A percentile compares a stretch with the other conserved stretches of the same genome.
These are phyloP conservation scores for Zaprionus vittiger DNA, from an alignment of 1,140 invertebrate species.

Conservation along the genomic window DNA sequence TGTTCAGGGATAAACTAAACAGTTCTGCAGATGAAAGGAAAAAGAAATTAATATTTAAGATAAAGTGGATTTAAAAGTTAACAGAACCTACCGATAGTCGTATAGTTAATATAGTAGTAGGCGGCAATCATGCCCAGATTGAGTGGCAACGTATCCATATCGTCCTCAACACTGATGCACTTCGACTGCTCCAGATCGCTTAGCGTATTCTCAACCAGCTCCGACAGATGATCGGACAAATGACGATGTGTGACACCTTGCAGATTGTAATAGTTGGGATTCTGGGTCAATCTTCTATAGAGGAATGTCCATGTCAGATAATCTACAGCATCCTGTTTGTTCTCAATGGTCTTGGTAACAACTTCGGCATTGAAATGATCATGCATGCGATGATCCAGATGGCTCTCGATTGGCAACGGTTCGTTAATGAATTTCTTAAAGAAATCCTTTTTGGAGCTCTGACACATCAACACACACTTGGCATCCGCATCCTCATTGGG, in stretches of 20 bases:
- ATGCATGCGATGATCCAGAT: constrained; percentile 98
- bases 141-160: constrained; percentile 97
- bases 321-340: constrained; percentile 99
- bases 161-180: constrained; percentile 99
- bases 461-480: constrained; percentile 98
- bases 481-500: constrained; percentile 96
- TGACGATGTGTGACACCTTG: constrained; percentile 98
- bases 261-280: constrained; percentile 99
- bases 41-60: not conserved
- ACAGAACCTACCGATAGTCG: constrained; percentile 93
- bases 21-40: constrained; percentile 89
- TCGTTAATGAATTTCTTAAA: constrained; percentile 99
- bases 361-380: constrained; percentile 99
- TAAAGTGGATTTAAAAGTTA: no score
- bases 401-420: constrained; percentile 98
- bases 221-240: constrained; percentile 98
- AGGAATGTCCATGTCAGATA: constrained; percentile 99
- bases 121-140: constrained; percentile 99
- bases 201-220: constrained; percentile 98
- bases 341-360: constrained; percentile 99
- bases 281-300: constrained; percentile 98
- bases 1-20: constrained; percentile 98
- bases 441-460: constrained; percentile 98
- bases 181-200: constrained; percentile 98
- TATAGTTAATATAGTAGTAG: constrained; percentile 99